Evolutionary conservation across 2,888 invertebrate genomes (phyloP).

Genomic region (Acleris laterana): DNA sequence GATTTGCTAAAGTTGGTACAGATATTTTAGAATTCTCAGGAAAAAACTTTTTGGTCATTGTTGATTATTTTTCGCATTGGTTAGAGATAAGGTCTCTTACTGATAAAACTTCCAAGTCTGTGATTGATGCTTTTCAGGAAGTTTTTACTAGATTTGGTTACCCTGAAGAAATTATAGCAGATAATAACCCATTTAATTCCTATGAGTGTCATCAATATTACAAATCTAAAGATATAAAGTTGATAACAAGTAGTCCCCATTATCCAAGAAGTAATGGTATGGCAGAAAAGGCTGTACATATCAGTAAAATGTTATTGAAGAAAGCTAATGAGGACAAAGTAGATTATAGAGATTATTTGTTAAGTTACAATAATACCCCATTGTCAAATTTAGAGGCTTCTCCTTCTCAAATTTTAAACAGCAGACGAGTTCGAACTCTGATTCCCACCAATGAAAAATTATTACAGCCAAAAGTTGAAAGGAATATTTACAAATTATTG

Average conservation of each 20-base stretch:
- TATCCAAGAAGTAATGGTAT: conserved; percentile 36
- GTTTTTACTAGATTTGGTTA: conserved; percentile 33
- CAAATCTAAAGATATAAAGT: conserved; percentile 28
- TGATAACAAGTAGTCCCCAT: conserved; percentile 32
- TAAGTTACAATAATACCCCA: conserved; percentile 37
- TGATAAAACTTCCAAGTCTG: conserved; percentile 21
- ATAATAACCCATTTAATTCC: not conserved
- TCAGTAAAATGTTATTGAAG: conserved; percentile 32
- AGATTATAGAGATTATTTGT: conserved; percentile 33
- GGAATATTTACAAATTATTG: conserved; percentile 8
- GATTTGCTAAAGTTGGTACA: conserved; percentile 34
- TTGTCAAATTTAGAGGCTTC: conserved; percentile 24
- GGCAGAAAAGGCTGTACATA: conserved; percentile 35
- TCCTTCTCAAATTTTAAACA: conserved; percentile 38
- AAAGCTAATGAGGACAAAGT: conserved; percentile 33
- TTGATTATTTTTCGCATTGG: conserved; percentile 39
- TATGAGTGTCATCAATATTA: conserved; percentile 33
- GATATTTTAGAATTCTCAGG: conserved; percentile 36
- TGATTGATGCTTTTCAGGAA: conserved; percentile 15
- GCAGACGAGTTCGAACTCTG: conserved; percentile 28
- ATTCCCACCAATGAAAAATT: not conserved
- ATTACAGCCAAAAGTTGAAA: conserved; percentile 11
- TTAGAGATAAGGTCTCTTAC: conserved; percentile 30
- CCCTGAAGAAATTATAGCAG: conserved; percentile 25
- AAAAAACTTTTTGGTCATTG: conserved; percentile 28